Conservation (phyloP, 2,888 invertebrate genomes). For the Sarcophaga rosellei region DNA sequence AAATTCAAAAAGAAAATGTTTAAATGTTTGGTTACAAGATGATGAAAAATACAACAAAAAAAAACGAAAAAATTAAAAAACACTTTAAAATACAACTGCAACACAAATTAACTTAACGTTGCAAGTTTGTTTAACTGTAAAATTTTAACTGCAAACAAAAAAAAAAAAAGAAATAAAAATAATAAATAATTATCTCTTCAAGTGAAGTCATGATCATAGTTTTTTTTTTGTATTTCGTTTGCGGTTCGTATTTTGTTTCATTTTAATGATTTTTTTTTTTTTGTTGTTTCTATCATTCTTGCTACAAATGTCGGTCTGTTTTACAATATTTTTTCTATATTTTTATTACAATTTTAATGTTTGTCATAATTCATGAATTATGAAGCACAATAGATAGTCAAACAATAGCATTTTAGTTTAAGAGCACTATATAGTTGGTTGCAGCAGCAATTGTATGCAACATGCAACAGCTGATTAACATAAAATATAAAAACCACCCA, state of each 20-base stretch:
- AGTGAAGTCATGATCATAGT: constrained; percentile 56
- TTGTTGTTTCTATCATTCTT: background rate
- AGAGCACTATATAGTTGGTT: background rate
- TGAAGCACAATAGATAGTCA: constrained; percentile 11
- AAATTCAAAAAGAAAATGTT: background rate
- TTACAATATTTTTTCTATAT: constrained; percentile 43
- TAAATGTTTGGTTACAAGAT: background rate
- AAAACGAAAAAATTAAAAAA: constrained; percentile 14
- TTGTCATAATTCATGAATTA: constrained; percentile 61
- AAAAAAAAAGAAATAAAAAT: background rate
- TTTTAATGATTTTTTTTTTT: constrained; percentile 48
- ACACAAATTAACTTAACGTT: constrained; percentile 16
- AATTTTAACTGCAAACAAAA: constrained; percentile 31
- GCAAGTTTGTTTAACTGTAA: constrained; percentile 59
- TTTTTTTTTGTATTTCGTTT: constrained; percentile 26
- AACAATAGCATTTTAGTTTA: constrained; percentile 31
- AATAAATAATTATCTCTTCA: constrained; percentile 53
- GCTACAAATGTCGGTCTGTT: constrained; percentile 54
- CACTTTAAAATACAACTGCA: constrained; percentile 17
- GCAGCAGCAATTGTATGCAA: constrained; percentile 46
- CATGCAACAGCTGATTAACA: constrained; percentile 66
- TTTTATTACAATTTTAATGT: constrained; percentile 49
- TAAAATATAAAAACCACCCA: constrained; percentile 40
- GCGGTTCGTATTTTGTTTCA: constrained; percentile 37
- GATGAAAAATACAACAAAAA: background rate